These are phyloP conservation scores for Phrynocephalus forsythii DNA, from an alignment of 2,797 vertebrate genomes.

Conservation along the genomic window DNA sequence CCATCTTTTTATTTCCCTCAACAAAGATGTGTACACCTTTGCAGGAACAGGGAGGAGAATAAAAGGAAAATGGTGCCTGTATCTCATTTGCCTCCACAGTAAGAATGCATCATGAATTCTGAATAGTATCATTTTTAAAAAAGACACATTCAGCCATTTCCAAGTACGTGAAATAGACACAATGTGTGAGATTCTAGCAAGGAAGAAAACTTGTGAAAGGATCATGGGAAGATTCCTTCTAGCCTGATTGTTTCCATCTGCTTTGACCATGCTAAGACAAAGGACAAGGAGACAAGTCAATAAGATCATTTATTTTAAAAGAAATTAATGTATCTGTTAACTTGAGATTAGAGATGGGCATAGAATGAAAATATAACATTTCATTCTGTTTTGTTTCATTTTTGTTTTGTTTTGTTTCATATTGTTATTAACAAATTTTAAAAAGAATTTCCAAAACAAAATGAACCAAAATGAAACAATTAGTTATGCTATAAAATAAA, in stretches of 20 bases:
- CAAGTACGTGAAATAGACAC: conserved; percentile 43
- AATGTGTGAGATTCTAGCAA: conserved; percentile 56
- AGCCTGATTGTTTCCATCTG: conserved; percentile 45
- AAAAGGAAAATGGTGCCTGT: conserved; percentile 53
- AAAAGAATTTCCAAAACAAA: no score
- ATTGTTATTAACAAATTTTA: no score
- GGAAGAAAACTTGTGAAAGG: conserved; percentile 13
- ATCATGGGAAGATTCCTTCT: conserved; percentile 40
- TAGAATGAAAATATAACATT: no score
- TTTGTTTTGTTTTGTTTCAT: no score
- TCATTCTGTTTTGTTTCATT: no score
- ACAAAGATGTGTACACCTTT: conserved; percentile 34
- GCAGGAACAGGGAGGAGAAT: conserved; percentile 48
- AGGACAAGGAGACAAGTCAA: conserved; percentile 12
- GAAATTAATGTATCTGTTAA: neutral
- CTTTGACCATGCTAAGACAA: neutral
- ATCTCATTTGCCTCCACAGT: conserved; percentile 45
- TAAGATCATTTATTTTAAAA: neutral
- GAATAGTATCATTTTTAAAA: conserved; percentile 52
- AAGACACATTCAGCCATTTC: conserved; percentile 43
- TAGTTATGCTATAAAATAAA: no score
- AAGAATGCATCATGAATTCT: conserved; percentile 39
- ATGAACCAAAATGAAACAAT: no score
- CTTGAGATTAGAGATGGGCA: neutral
- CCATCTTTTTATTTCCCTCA: conserved; percentile 48